A percentile compares a stretch with the other conserved stretches of the same genome.
Evolutionary conservation across 2,888 invertebrate genomes (phyloP).

Genomic region (Ctena decussata): DNA sequence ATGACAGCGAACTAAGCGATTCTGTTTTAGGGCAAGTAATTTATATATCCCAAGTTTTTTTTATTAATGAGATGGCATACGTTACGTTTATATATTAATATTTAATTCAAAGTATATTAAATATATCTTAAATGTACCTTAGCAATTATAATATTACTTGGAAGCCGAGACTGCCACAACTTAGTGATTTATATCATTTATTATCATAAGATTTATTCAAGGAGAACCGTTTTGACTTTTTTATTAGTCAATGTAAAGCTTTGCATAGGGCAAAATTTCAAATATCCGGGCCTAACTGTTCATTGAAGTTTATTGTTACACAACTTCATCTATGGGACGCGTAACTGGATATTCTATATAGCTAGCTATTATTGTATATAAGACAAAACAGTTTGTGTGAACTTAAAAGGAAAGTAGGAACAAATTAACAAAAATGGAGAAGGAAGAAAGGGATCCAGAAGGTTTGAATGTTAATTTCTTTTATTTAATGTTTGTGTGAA

Average conservation of each 20-base stretch:
- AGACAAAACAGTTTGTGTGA: background rate
- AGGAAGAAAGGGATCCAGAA: background rate
- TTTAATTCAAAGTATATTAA: no score
- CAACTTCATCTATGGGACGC: background rate
- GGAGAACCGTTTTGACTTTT: background rate
- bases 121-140: no score
- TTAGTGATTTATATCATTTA: background rate
- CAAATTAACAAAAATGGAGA: background rate
- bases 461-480: background rate
- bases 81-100: no score
- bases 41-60: no score
- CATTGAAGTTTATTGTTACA: slow-evolving; percentile 6
- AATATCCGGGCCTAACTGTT: background rate
- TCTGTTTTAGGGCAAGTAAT: no score
- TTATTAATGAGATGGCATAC: no score
- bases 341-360: background rate
- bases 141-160: no score
- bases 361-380: background rate
- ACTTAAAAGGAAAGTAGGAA: background rate
- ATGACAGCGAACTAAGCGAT: no score
- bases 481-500: no score
- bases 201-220: background rate
- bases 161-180: background rate
- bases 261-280: background rate
- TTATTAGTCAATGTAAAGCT: background rate